Evolutionary conservation across 2,113 vertebrate species (phyloP).

Genomic region (Phaethon lepturus): DNA sequence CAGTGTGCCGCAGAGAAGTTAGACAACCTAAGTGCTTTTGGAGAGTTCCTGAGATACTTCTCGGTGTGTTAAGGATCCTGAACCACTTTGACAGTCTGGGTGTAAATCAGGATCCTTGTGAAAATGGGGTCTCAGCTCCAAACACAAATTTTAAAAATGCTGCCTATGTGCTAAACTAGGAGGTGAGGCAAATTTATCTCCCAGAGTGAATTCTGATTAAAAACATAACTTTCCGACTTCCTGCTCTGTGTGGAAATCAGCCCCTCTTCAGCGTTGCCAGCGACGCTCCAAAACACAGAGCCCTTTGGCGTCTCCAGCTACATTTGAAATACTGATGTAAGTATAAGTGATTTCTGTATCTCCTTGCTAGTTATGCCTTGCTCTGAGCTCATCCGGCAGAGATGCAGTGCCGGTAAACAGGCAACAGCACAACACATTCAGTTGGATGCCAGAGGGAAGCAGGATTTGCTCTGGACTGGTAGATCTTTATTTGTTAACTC

Average conservation of each 20-base stretch:
- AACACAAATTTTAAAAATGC: neutral
- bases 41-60: neutral
- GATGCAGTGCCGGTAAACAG: neutral
- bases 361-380: neutral
- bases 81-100: neutral
- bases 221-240: neutral
- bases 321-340: neutral
- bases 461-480: neutral
- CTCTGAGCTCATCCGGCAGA: neutral
- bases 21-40: neutral
- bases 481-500: neutral
- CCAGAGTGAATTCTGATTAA: neutral
- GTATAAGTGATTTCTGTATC: neutral
- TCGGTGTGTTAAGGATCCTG: neutral
- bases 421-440: neutral
- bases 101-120: neutral
- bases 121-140: neutral
- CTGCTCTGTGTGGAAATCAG: neutral
- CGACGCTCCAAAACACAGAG: neutral
- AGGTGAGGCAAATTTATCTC: neutral
- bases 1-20: neutral
- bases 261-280: neutral
- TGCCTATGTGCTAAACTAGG: neutral
- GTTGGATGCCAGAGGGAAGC: neutral
- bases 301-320: neutral